Conservation (phyloP, 2,113 vertebrate species). For the Otis tarda region DNA sequence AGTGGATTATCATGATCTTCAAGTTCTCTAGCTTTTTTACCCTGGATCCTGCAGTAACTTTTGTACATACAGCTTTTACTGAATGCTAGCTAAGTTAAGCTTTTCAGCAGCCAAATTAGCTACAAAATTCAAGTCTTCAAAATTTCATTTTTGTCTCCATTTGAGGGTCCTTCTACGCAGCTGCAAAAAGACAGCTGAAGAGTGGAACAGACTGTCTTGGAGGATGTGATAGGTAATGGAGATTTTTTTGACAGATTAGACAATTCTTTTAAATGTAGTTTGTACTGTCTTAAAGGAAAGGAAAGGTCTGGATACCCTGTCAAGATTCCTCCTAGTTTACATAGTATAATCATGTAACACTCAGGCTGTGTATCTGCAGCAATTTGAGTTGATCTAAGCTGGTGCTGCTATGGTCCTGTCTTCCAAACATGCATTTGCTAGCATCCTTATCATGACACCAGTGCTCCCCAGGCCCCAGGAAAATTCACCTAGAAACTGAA, state of each 20-base stretch:
- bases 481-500: background rate
- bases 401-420: background rate
- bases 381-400: background rate
- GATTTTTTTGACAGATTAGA: background rate
- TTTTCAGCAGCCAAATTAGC: background rate
- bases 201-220: background rate
- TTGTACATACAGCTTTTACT: background rate
- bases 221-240: background rate
- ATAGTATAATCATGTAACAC: background rate
- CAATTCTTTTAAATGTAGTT: background rate
- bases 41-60: background rate
- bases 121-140: background rate
- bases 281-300: background rate
- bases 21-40: background rate
- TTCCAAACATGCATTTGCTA: accelerated
- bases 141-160: background rate
- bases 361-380: background rate
- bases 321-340: background rate
- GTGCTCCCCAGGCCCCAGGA: background rate
- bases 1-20: background rate
- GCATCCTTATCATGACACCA: background rate
- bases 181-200: background rate
- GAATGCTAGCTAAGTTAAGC: background rate
- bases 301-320: background rate
- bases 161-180: background rate